These are phyloP conservation scores for Acanthis flammea DNA, from an alignment of 2,797 vertebrate genomes.

Conservation along the genomic window DNA sequence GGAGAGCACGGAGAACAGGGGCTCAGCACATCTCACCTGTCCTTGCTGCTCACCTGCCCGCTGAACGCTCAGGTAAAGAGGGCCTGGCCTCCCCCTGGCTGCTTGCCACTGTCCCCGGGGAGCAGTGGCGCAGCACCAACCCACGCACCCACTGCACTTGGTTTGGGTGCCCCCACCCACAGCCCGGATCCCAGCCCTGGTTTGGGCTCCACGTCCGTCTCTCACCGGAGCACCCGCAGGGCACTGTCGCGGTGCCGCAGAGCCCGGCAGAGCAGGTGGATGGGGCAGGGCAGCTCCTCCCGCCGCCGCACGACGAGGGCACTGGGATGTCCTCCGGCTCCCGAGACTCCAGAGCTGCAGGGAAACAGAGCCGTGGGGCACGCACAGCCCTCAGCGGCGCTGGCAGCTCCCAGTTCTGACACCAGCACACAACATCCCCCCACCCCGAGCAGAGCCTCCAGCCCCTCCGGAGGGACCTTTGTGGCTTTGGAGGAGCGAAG, in stretches of 20 bases:
- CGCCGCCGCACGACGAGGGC: accelerated
- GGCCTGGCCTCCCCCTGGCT: too few species aligned
- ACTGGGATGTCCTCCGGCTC: accelerated
- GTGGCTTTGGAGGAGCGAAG: neutral
- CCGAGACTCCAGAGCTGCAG: neutral
- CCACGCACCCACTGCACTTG: neutral
- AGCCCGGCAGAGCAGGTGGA: neutral
- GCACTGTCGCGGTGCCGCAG: neutral
- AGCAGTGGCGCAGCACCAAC: neutral
- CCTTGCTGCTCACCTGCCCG: neutral
- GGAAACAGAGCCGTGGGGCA: neutral
- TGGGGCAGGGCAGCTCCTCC: neutral
- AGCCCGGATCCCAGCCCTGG: accelerated
- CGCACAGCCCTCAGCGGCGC: accelerated
- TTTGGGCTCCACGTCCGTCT: accelerated
- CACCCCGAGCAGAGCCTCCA: neutral
- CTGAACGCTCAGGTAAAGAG: neutral
- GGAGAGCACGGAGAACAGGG: neutral
- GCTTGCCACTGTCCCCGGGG: neutral
- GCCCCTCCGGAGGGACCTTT: neutral
- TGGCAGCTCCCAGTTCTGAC: accelerated
- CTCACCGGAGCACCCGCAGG: neutral
- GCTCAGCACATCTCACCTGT: neutral
- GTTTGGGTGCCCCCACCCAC: neutral
- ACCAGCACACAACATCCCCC: accelerated